phyloP scores from a whole-genome alignment of 2,888 invertebrate species.

The Craniophora ligustri region DNA sequence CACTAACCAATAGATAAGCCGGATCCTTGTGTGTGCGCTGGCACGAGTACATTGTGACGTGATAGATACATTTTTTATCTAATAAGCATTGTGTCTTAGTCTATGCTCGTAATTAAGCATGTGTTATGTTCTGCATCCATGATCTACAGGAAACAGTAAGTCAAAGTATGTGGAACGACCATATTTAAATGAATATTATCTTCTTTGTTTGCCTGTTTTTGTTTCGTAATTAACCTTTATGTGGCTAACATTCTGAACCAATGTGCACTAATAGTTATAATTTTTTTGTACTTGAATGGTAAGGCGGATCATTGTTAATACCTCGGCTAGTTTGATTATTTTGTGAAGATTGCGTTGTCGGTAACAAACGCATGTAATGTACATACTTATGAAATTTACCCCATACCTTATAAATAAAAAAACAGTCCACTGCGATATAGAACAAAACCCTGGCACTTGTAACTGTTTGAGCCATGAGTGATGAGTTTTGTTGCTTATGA shows the following conservation, averaged over 20 bases:
- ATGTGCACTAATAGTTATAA: conserved; percentile 73
- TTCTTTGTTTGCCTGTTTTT: conserved; percentile 79
- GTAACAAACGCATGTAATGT: conserved; percentile 60
- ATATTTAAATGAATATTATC: conserved; percentile 66
- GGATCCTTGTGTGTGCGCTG: conserved; percentile 80
- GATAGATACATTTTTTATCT: conserved; percentile 56
- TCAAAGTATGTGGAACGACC: conserved; percentile 85
- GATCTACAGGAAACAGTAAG: conserved; percentile 93
- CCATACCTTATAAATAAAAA: conserved; percentile 21
- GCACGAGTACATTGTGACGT: conserved; percentile 60
- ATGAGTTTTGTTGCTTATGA: conserved; percentile 40
- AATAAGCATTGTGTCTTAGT: conserved; percentile 74
- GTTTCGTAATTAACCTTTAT: conserved; percentile 79
- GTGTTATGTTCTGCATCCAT: conserved; percentile 88
- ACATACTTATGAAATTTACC: conserved; percentile 33
- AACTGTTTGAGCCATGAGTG: conserved; percentile 34
- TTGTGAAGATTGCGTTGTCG: conserved; percentile 58
- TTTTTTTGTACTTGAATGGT: conserved; percentile 71
- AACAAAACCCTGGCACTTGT: conserved; percentile 56
- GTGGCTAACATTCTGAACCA: conserved; percentile 82
- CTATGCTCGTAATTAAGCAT: conserved; percentile 84
- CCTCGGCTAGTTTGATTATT: conserved; percentile 59
- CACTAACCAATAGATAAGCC: conserved; percentile 57
- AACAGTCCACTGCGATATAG: conserved; percentile 40
- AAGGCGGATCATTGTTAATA: conserved; percentile 54